Conservation (phyloP, 2,113 vertebrate species). For the Megaceryle torquata region DNA sequence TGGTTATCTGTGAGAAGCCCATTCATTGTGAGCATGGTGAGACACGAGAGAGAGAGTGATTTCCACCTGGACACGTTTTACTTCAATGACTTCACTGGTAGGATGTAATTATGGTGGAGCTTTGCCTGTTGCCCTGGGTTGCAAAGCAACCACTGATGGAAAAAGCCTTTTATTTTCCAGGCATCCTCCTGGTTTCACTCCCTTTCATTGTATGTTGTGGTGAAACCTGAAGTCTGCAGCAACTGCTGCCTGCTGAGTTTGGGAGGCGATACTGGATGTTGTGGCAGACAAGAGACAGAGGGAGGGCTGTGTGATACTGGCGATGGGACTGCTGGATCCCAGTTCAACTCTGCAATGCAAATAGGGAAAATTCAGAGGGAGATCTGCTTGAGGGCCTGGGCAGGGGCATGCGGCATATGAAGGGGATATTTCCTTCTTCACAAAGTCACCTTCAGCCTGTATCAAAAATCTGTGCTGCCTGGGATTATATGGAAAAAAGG, state of each 20-base stretch:
- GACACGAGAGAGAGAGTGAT: background rate
- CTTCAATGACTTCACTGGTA: constrained; percentile 18
- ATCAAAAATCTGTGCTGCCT: background rate
- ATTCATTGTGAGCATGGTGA: background rate
- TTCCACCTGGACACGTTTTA: constrained; percentile 12
- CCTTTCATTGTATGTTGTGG: background rate
- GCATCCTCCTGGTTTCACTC: background rate
- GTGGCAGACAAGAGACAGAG: background rate
- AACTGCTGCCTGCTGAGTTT: background rate
- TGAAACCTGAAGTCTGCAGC: background rate
- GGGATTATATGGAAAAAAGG: background rate
- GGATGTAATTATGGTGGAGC: constrained; percentile 38
- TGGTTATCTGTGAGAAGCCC: background rate
- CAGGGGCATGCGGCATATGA: accelerated
- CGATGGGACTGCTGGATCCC: background rate
- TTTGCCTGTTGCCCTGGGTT: constrained; percentile 34
- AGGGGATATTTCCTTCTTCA: background rate
- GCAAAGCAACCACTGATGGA: constrained; percentile 4
- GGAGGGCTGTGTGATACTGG: background rate
- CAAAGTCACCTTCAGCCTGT: background rate
- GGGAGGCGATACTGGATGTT: background rate
- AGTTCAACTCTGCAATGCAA: background rate
- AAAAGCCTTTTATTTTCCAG: background rate
- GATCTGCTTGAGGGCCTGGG: background rate
- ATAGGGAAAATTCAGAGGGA: background rate